phyloP scores from a whole-genome alignment of 2,888 invertebrate genomes.

The Tanypteryx hageni region DNA sequence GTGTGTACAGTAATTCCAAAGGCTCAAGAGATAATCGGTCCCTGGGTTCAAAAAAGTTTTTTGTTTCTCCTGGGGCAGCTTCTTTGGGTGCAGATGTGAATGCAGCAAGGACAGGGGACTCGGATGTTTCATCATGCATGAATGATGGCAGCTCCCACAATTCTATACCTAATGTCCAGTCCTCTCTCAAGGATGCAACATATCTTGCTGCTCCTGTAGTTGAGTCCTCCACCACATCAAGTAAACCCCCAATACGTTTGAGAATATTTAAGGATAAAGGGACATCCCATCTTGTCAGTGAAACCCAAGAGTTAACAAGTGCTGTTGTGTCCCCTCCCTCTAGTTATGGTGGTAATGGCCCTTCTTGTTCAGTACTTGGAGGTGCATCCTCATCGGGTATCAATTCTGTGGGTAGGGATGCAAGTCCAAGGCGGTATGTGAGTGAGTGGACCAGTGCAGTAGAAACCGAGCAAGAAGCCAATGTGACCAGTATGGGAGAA shows the following conservation, averaged over 20 bases:
- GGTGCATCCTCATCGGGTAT: slow-evolving; percentile 49
- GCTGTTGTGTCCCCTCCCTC: slow-evolving; percentile 51
- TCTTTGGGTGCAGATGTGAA: slow-evolving; percentile 63
- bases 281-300: slow-evolving; percentile 73
- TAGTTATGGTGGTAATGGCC: slow-evolving; percentile 50
- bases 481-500: slow-evolving; percentile 53
- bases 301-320: slow-evolving; percentile 67
- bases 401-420: slow-evolving; percentile 34
- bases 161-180: slow-evolving; percentile 74
- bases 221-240: slow-evolving; percentile 68
- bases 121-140: slow-evolving; percentile 67
- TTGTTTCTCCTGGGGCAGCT: slow-evolving; percentile 66
- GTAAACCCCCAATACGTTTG: slow-evolving; percentile 88
- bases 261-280: slow-evolving; percentile 86
- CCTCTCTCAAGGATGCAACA: slow-evolving; percentile 74
- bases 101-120: slow-evolving; percentile 66
- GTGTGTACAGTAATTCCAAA: slow-evolving; percentile 60
- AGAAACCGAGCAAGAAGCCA: slow-evolving; percentile 47
- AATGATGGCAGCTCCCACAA: slow-evolving; percentile 69
- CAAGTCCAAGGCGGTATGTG: slow-evolving; percentile 24
- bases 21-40: slow-evolving; percentile 78
- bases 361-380: slow-evolving; percentile 42
- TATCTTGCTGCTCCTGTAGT: slow-evolving; percentile 69
- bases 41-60: slow-evolving; percentile 75
- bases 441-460: slow-evolving; percentile 56